phyloP scores from a whole-genome alignment of 2,797 vertebrate genomes.

The Morelia viridis region DNA sequence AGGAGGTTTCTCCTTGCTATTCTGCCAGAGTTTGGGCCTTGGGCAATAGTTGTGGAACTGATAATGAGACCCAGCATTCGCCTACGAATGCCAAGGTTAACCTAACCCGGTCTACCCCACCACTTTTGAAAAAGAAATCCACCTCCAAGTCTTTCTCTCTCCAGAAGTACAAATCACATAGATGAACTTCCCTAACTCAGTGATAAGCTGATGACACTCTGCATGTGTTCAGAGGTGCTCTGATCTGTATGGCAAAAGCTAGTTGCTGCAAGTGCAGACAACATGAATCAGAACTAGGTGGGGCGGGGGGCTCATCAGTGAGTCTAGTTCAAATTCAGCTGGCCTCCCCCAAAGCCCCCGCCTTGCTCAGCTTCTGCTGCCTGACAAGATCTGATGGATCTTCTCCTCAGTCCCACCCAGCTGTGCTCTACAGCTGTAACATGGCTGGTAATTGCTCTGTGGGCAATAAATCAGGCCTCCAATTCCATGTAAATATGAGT shows the following conservation, averaged over 20 bases:
- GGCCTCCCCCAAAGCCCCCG: neutral
- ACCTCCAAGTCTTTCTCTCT: neutral
- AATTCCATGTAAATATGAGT: constrained; percentile 44
- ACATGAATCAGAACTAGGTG: neutral
- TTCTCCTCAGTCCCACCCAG: constrained; percentile 25
- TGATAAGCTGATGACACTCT: neutral
- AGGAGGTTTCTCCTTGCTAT: neutral
- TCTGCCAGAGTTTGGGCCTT: neutral
- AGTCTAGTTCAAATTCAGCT: neutral
- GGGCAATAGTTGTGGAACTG: no score
- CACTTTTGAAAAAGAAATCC: neutral
- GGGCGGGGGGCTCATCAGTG: neutral
- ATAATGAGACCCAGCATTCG: neutral
- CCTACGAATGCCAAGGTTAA: neutral
- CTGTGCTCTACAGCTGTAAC: constrained; percentile 33
- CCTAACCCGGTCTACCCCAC: neutral
- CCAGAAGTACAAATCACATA: neutral
- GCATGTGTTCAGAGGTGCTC: neutral
- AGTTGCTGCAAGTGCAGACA: neutral
- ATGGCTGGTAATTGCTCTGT: constrained; percentile 29
- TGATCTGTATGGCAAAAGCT: neutral
- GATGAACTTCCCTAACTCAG: neutral
- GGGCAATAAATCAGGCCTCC: constrained; percentile 31
- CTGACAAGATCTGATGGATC: constrained; percentile 40
- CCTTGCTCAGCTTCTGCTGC: neutral